Percentiles rank a stretch among this genome's conserved stretches.
Conservation (phyloP, 2,888 invertebrate species). For the Beris morrisii region DNA sequence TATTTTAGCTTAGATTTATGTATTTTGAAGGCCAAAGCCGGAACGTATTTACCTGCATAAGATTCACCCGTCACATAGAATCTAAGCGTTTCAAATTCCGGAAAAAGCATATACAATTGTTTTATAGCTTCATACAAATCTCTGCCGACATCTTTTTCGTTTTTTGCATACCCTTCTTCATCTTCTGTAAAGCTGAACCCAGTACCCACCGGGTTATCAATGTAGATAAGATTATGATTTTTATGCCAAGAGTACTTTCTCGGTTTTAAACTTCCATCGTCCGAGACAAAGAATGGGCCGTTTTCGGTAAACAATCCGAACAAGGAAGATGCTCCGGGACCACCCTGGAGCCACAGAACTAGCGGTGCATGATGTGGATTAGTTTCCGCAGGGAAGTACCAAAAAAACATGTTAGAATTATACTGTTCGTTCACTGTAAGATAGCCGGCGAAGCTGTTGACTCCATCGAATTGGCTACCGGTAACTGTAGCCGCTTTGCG, state of each 20-base stretch:
- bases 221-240: constrained; percentile 78
- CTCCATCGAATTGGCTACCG: constrained; percentile 60
- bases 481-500: constrained; percentile 49
- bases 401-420: constrained; percentile 86
- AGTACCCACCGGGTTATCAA: constrained; percentile 92
- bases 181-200: constrained; percentile 87
- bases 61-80: constrained; percentile 91
- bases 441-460: constrained; percentile 77
- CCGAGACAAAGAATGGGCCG: constrained; percentile 66
- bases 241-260: constrained; percentile 79
- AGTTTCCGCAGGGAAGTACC: constrained; percentile 83
- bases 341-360: constrained; percentile 83
- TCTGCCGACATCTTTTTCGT: constrained; percentile 77
- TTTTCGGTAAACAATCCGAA: constrained; percentile 83
- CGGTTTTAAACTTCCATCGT: constrained; percentile 52
- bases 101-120: constrained; percentile 85
- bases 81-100: constrained; percentile 70
- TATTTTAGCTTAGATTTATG: constrained; percentile 54
- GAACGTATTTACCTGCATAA: constrained; percentile 78
- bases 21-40: constrained; percentile 67
- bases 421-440: constrained; percentile 78
- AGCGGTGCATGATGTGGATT: constrained; percentile 68
- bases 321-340: constrained; percentile 79
- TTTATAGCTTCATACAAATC: constrained; percentile 74
- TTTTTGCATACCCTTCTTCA: constrained; percentile 74